A percentile compares a stretch with the other conserved stretches of the same genome.
phyloP scores from a whole-genome alignment of 2,113 vertebrate genomes.

The Anser cygnoides region DNA sequence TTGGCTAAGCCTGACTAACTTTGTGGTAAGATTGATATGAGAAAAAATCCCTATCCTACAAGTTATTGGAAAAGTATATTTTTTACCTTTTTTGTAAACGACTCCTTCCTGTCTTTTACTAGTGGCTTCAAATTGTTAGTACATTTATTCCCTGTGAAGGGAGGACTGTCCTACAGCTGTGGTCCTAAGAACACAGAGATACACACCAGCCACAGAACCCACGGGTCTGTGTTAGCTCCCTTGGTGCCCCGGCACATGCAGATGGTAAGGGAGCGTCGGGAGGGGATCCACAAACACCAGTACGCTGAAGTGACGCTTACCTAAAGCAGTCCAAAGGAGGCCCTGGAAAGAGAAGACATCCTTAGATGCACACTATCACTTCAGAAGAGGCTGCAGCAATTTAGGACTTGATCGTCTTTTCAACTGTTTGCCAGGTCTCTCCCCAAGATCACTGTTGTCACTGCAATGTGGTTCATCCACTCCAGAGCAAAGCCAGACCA shows the following conservation, averaged over 20 bases:
- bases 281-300: background rate
- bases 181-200: background rate
- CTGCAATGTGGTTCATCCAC: background rate
- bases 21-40: background rate
- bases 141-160: background rate
- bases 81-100: background rate
- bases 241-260: background rate
- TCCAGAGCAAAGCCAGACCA: background rate
- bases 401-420: background rate
- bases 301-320: background rate
- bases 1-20: background rate
- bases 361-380: background rate
- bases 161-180: background rate
- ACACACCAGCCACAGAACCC: background rate
- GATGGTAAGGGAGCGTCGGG: background rate
- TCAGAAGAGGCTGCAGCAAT: background rate
- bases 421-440: background rate
- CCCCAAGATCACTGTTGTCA: fast-evolving
- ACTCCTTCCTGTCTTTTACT: background rate
- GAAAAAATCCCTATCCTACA: background rate
- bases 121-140: background rate
- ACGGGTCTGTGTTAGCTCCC: background rate
- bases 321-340: background rate
- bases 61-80: background rate
- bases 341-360: background rate